phyloP scores from a whole-genome alignment of 2,888 invertebrate genomes.

The Ophonus ardosiacus region DNA sequence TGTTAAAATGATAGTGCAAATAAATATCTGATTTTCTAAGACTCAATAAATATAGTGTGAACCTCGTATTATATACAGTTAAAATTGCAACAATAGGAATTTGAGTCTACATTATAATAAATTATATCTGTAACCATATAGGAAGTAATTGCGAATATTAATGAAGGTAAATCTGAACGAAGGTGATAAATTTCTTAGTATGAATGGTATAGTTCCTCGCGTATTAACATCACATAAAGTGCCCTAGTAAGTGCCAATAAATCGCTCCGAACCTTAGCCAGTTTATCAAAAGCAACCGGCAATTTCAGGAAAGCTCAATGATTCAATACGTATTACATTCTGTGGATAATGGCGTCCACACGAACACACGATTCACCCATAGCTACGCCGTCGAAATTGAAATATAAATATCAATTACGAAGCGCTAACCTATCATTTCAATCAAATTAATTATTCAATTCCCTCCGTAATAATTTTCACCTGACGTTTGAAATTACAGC shows the following conservation, averaged over 20 bases:
- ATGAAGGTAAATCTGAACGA: not conserved
- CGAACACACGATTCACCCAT: conserved; percentile 68
- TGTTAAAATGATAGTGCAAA: no score
- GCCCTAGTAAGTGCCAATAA: conserved; percentile 56
- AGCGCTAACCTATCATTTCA: conserved; percentile 61
- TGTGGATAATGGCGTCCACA: conserved; percentile 62
- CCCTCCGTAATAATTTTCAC: conserved; percentile 66
- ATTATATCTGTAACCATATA: not conserved
- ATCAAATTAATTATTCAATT: conserved; percentile 68
- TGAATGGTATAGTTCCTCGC: conserved; percentile 7
- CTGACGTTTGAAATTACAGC: conserved; percentile 68
- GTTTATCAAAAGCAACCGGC: conserved; percentile 68
- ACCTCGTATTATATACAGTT: no score
- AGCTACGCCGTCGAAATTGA: conserved; percentile 70
- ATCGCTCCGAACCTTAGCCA: conserved; percentile 64
- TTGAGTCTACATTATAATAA: not conserved
- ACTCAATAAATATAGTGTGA: no score
- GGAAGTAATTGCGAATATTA: conserved; percentile 4
- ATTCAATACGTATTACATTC: conserved; percentile 45
- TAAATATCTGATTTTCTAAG: no score
- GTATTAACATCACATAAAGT: conserved; percentile 51
- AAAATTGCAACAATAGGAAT: not conserved
- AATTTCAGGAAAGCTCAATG: conserved; percentile 64
- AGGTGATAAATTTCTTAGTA: conserved; percentile 1
- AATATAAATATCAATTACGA: conserved; percentile 71